Evolutionary conservation across 2,797 vertebrate species (phyloP).

Genomic region (Pangasius sanitwongsei): DNA sequence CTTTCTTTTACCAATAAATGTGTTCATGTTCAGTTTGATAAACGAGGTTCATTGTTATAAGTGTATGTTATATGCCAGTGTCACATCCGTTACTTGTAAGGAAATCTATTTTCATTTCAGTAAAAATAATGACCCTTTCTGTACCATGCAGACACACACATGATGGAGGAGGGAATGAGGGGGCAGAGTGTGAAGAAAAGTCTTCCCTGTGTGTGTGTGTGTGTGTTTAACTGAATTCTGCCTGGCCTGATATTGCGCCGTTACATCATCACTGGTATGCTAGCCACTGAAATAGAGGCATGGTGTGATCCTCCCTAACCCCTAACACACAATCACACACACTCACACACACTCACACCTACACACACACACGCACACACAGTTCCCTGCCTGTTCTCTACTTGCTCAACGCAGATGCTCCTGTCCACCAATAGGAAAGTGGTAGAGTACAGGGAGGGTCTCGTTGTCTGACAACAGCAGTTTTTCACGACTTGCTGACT

Average conservation of each 20-base stretch:
- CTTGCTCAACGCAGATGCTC: background rate
- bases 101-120: no score
- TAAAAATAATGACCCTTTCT: background rate
- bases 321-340: slow-evolving; percentile 3
- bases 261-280: slow-evolving; percentile 59
- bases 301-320: slow-evolving; percentile 3
- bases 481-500: background rate
- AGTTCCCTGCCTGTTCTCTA: background rate
- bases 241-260: slow-evolving; percentile 56
- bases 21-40: background rate
- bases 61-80: no score
- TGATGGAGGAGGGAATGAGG: slow-evolving; percentile 30
- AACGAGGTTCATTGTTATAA: no score
- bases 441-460: background rate
- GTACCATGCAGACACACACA: slow-evolving; percentile 20
- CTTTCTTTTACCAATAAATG: background rate
- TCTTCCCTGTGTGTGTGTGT: background rate
- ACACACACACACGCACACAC: background rate
- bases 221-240: slow-evolving; percentile 53
- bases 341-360: background rate
- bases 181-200: slow-evolving; percentile 41
- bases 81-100: background rate
- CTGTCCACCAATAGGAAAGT: slow-evolving; percentile 25
- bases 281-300: slow-evolving; percentile 18
- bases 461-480: background rate